Conservation (phyloP, 2,888 invertebrate species). For the Taphrorychus bicolor region DNA sequence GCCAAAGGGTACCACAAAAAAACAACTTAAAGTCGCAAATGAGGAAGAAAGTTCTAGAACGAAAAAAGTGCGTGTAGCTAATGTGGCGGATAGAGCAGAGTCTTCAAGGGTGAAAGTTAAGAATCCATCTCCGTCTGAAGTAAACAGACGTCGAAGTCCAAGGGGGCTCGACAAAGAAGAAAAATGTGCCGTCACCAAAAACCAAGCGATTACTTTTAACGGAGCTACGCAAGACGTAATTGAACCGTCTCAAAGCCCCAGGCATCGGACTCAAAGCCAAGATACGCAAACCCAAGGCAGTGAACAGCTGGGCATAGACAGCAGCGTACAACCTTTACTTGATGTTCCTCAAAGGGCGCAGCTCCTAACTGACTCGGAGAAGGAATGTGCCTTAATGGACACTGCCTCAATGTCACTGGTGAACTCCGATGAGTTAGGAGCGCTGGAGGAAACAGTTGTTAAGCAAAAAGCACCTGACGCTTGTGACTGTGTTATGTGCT, state of each 20-base stretch:
- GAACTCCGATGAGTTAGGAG: background rate
- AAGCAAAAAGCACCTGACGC: too few relatives aligned
- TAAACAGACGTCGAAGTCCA: background rate
- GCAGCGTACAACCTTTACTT: conserved; percentile 34
- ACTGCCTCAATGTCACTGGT: conserved; percentile 45
- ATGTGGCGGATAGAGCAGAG: background rate
- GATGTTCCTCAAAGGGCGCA: conserved; percentile 46
- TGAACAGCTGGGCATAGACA: conserved; percentile 31
- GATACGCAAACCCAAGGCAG: conserved; percentile 38
- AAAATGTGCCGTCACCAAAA: background rate
- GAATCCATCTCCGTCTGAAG: background rate
- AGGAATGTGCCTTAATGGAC: conserved; percentile 49
- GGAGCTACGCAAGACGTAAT: background rate
- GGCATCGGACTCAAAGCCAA: conserved; percentile 33
- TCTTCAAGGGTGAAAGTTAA: background rate
- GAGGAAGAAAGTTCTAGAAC: too few relatives aligned
- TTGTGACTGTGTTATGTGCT: too few relatives aligned
- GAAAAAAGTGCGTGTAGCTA: too few relatives aligned
- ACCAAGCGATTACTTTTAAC: background rate
- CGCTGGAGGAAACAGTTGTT: too few relatives aligned
- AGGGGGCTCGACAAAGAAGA: background rate
- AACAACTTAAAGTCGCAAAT: too few relatives aligned
- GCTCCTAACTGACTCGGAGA: conserved; percentile 47
- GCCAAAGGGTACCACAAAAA: too few relatives aligned
- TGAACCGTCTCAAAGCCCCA: background rate